phyloP scores from a whole-genome alignment of 64 coral and sea anemone species.

The Stichodactyla mertensii region DNA sequence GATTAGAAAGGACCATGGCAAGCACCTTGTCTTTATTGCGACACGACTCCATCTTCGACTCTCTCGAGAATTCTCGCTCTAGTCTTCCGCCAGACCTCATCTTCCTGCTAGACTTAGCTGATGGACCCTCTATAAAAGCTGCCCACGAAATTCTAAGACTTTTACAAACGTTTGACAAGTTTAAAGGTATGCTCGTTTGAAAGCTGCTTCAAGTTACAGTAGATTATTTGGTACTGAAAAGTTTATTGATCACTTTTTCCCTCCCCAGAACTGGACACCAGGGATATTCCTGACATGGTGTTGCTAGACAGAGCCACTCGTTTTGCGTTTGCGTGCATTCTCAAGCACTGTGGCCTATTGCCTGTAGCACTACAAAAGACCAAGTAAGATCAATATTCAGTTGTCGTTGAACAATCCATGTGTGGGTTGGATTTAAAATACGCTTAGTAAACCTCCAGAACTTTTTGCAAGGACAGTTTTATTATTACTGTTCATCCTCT shows the following conservation, averaged over 20 bases:
- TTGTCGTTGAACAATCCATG: no score
- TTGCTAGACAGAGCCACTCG: slow-evolving; percentile 66
- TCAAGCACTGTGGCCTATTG: slow-evolving; percentile 80
- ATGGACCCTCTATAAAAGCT: slow-evolving; percentile 57
- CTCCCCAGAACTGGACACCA: slow-evolving; percentile 56
- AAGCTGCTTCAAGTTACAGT: no score
- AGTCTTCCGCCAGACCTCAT: slow-evolving; percentile 57
- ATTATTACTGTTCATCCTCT: no score
- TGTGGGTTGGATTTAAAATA: no score
- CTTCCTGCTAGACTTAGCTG: slow-evolving; percentile 65
- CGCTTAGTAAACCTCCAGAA: no score
- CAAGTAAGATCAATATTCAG: slow-evolving; percentile 32
- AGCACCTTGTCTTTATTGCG: slow-evolving; percentile 53
- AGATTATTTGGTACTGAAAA: neutral
- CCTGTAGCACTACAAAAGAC: slow-evolving; percentile 58
- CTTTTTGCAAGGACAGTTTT: no score
- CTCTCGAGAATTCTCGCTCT: slow-evolving; percentile 47
- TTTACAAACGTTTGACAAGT: slow-evolving; percentile 43
- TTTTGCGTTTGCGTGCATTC: slow-evolving; percentile 58
- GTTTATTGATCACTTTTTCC: neutral
- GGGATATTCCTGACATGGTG: slow-evolving; percentile 46
- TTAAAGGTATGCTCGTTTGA: slow-evolving; percentile 20
- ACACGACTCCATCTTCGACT: slow-evolving; percentile 65
- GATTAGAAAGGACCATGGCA: slow-evolving; percentile 68
- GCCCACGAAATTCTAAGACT: slow-evolving; percentile 35